phyloP scores from a whole-genome alignment of 2,888 invertebrate species.

The Plemyria rubiginata region DNA sequence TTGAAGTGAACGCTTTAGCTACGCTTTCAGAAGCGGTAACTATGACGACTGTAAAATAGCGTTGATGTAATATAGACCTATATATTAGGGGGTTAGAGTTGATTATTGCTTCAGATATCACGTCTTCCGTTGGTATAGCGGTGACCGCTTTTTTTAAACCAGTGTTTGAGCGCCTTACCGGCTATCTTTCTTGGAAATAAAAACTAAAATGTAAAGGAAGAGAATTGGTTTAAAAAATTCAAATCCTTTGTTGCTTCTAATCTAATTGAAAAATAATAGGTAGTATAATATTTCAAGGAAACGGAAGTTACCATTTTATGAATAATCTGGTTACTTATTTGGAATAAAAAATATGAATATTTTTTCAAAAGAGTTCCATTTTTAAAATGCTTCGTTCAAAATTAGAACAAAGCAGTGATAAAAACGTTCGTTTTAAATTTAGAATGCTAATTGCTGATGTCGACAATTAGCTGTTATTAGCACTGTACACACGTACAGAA shows the following conservation, averaged over 20 bases:
- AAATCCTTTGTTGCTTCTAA: slow-evolving; percentile 35
- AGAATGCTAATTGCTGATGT: slow-evolving; percentile 46
- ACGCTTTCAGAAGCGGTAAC: not conserved
- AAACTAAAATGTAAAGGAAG: slow-evolving; percentile 36
- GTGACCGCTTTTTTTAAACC: not conserved
- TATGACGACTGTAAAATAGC: not conserved
- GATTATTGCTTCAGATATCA: not conserved
- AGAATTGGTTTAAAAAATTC: slow-evolving; percentile 27
- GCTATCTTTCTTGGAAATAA: slow-evolving; percentile 33
- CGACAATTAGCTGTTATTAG: slow-evolving; percentile 51
- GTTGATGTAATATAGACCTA: not conserved
- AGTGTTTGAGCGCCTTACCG: slow-evolving; percentile 1
- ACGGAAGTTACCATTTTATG: slow-evolving; percentile 18
- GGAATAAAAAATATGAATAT: no score
- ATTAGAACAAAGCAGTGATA: slow-evolving; percentile 32
- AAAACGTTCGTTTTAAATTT: slow-evolving; percentile 41
- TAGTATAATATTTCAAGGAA: slow-evolving; percentile 23
- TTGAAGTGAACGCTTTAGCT: slow-evolving; percentile 33
- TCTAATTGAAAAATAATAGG: slow-evolving; percentile 35
- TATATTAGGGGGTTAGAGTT: not conserved
- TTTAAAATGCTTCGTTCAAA: slow-evolving; percentile 3
- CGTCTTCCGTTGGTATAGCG: not conserved
- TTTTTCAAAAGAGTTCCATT: no score
- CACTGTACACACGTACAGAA: slow-evolving; percentile 16
- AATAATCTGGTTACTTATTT: not conserved